Percentiles rank a stretch among this genome's conserved stretches.
These are phyloP conservation scores for Discoglossus pictus DNA, from an alignment of 2,797 vertebrate genomes.

Conservation along the genomic window DNA sequence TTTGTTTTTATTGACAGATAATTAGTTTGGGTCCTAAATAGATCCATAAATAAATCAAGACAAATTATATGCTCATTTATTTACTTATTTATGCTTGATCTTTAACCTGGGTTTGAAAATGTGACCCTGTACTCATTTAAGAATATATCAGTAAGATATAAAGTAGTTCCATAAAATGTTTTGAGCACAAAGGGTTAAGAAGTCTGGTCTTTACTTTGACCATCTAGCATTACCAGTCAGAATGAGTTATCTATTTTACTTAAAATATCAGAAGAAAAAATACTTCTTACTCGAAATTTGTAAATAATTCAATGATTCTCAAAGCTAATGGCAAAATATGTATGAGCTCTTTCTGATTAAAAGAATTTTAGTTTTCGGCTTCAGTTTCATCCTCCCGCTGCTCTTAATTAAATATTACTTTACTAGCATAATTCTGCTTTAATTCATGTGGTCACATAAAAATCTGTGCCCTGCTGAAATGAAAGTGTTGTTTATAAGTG, in stretches of 20 bases:
- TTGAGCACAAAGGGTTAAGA: slow-evolving; percentile 4
- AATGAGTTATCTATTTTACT: slow-evolving; percentile 12
- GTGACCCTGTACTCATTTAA: too few species aligned
- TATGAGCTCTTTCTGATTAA: slow-evolving; percentile 47
- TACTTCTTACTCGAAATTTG: slow-evolving; percentile 21
- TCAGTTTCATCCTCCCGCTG: slow-evolving; percentile 43
- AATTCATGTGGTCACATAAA: slow-evolving; percentile 37
- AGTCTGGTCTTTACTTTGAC: neutral
- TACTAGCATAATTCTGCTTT: slow-evolving; percentile 42
- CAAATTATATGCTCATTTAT: too few species aligned
- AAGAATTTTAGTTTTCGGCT: slow-evolving; percentile 43
- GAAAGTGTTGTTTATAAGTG: slow-evolving; percentile 40
- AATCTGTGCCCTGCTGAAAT: slow-evolving; percentile 11
- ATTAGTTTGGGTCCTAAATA: too few species aligned
- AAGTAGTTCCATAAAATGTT: too few species aligned
- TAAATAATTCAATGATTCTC: slow-evolving; percentile 46
- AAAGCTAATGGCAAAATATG: slow-evolving; percentile 47
- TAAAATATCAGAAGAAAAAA: slow-evolving; percentile 27
- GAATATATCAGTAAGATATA: neutral
- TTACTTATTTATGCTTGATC: too few species aligned
- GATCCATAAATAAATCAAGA: too few species aligned
- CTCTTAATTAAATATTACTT: slow-evolving; percentile 47
- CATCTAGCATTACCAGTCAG: slow-evolving; percentile 22
- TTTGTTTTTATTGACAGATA: too few species aligned
- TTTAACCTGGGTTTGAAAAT: too few species aligned